Base-by-base conservation (phyloP, 2,888 invertebrate species). In the Euplexia lucipara region DNA sequence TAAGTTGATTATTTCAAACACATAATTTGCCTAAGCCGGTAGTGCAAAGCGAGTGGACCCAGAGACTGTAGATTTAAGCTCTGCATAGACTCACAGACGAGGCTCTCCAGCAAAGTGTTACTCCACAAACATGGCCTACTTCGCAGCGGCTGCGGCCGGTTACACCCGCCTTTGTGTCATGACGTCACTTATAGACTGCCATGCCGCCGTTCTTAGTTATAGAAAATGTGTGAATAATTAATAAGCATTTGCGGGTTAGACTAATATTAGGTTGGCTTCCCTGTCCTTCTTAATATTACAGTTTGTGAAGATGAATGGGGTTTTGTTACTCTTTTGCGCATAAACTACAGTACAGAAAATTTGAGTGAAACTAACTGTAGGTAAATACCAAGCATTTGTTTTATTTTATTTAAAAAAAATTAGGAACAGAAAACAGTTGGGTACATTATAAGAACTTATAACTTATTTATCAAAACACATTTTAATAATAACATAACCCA, bases 51-150 rank as follows among this genome's bases (percentile, higher is more conserved):
- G 8, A 18, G 5, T 57, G 32, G 9, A 14, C 14, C 8, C 34
- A 30, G 20, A 54, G 6, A 34, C 45, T 45, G 37, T 39, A 58
- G 34, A 54, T 48, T 53, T 48, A 64, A 60, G 48, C 44, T 26
- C 42, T 52, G 44, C 73, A 64, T 53, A 53, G 48, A n/a, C 18
- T 54, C 53, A 63, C 37, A 56, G 41, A 37, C 41, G 30, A 20
- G 45, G 18, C 61, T 75, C 75, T 62, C 34, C 20, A 61, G 16
- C 44, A 20, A 37, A 76, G 69, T 70, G 74, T 66, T 35, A 20
- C 44, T 74, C 42, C 60, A 70, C 74, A 78, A 78, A 79, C 70
- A 81, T 70, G 78, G 68, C 81, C 70, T 81, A 78, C 54, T 74
- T 79, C 4, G 20, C 39, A n/a, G 39, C 30, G 52, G 48, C 53